Evolutionary conservation across 1,140 invertebrate species (phyloP), one percentile per base, ranked within the genome.

Genomic region (Trichoplusia ni): DNA sequence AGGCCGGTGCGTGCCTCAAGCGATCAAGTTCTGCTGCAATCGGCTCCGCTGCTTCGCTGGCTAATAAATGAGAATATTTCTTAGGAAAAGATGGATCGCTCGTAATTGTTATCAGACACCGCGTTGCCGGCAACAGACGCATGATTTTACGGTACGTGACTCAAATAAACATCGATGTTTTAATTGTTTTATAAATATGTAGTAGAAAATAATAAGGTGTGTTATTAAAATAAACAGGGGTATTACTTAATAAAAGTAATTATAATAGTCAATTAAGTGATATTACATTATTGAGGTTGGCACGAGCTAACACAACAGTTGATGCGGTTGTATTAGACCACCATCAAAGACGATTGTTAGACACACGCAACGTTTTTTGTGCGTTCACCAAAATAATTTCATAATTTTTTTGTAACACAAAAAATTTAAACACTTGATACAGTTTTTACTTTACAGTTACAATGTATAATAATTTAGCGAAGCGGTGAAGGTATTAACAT

Each of bases 41-140:
- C 66, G 68, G 64, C 46, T 62, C 64, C 59, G 23, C 37, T 64
- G 64, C 46, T 62, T 61, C 59, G 23, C 37, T 64, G 46, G 47
- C 65, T 74, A 74, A 73, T 82, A 82, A 79, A 82, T 73, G 76
- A 67, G 73, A 84, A 77, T 84, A 84, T 81, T 81, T 69, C 67
- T 56, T 73, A 70, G 33, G 13, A 56, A 33, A 23, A 60, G 37
- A 60, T 37, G 42, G 42, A 60, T 47, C 27, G 40, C 4, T 7
- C 6, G 56, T 60, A 37, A 60, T 46, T 35, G 56, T 60, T 21
- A 25, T 60, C 56, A 46, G 40, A n/a, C 14, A 42, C 23, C 11
- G 31, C 18, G 33, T 54, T 54, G 38, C 33, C n/a, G 31, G 13
- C n/a, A 25, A 54, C 18, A 38, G 35, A 35, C 11, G 46, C 38